These are phyloP conservation scores for Campylorhamphus procurvoides DNA, from an alignment of 2,113 vertebrate species.

Conservation along the genomic window DNA sequence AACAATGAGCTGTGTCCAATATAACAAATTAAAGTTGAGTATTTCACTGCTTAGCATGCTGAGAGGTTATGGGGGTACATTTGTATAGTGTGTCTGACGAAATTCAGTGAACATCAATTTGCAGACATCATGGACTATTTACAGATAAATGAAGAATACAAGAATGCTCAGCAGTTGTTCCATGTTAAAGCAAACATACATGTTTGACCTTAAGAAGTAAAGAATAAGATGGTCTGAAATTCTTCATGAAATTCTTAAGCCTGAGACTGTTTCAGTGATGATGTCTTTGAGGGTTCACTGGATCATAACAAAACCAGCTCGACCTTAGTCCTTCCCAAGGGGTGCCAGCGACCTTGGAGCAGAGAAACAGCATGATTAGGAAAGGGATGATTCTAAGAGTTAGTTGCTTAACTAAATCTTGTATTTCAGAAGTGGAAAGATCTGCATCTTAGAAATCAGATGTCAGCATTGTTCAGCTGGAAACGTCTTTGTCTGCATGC, in stretches of 20 bases:
- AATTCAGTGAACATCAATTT: conserved; percentile 6
- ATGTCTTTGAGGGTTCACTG: neutral
- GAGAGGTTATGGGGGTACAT: neutral
- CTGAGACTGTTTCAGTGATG: neutral
- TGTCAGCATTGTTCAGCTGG: neutral
- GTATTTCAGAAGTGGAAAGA: neutral
- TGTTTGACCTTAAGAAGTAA: neutral
- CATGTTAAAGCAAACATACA: neutral
- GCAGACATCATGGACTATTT: neutral
- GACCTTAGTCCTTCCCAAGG: neutral
- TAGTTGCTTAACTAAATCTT: neutral
- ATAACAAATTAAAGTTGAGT: conserved; percentile 21
- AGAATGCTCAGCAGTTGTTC: neutral
- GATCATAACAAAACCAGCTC: neutral
- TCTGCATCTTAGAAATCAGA: neutral
- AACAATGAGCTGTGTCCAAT: conserved; percentile 1
- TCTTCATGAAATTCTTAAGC: neutral
- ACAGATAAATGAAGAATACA: neutral
- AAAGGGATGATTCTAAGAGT: neutral
- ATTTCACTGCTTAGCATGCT: conserved; percentile 7
- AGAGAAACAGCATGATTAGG: neutral
- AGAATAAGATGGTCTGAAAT: neutral
- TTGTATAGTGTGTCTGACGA: neutral
- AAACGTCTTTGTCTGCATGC: neutral
- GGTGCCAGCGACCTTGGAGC: neutral